A percentile compares a stretch with the other conserved stretches of the same genome.
Evolutionary conservation across 2,113 vertebrate genomes (phyloP).

Genomic region (Pelecanoides urinatrix): DNA sequence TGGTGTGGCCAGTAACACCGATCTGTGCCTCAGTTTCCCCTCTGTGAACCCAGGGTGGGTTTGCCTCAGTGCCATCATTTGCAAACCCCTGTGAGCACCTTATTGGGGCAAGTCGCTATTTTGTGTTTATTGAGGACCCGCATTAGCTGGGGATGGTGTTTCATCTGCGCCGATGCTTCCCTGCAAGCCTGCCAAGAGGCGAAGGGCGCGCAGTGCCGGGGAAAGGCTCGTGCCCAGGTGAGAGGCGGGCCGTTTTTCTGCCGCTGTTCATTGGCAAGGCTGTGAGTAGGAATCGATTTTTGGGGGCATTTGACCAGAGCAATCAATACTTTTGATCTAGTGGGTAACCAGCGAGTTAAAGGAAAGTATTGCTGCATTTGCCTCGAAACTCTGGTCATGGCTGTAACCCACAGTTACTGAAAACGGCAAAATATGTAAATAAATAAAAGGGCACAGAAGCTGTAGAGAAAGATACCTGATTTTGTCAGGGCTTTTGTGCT

Average conservation of each 20-base stretch:
- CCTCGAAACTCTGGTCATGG: neutral
- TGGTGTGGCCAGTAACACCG: too few species aligned
- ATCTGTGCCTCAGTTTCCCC: neutral
- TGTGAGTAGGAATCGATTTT: neutral
- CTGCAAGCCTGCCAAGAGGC: neutral
- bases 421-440: neutral
- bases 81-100: neutral
- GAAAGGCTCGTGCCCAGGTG: neutral
- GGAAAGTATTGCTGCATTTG: rapidly evolving
- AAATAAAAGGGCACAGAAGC: neutral
- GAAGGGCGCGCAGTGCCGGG: rapidly evolving
- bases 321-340: neutral
- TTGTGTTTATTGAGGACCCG: neutral
- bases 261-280: neutral
- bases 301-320: neutral
- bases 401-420: neutral
- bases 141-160: neutral
- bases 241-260: neutral
- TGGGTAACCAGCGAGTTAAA: neutral
- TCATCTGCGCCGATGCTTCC: rapidly evolving
- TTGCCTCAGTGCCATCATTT: neutral
- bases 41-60: neutral
- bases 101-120: neutral
- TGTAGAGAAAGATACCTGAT: too few species aligned
- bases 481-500: neutral